Conservation (phyloP, 2,888 invertebrate species). For the Allolobophora icterica region DNA sequence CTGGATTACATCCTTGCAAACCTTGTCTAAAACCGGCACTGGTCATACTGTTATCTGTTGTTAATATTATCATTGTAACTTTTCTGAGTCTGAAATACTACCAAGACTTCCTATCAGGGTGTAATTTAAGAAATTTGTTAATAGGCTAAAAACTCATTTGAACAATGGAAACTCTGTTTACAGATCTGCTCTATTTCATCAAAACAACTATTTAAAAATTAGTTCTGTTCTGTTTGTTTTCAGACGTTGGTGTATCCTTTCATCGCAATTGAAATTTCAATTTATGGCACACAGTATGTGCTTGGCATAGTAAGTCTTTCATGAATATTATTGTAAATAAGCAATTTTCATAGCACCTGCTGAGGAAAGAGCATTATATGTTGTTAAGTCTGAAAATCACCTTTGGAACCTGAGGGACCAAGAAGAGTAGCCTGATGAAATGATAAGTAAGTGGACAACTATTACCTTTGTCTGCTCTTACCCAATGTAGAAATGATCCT, state of each 20-base stretch:
- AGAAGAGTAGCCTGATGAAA: neutral
- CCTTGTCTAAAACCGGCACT: too few species aligned
- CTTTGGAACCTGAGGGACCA: neutral
- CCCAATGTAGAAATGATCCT: too few species aligned
- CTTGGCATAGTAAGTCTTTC: slow-evolving; percentile 7
- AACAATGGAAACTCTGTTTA: neutral
- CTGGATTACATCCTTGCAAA: too few species aligned
- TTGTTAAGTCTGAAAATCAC: neutral
- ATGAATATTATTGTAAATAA: neutral
- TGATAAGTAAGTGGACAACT: neutral
- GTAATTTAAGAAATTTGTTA: neutral
- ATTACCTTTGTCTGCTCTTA: too few species aligned
- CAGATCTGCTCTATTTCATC: neutral
- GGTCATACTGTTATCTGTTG: too few species aligned
- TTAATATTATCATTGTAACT: too few species aligned
- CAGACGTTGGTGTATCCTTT: slow-evolving; percentile 13
- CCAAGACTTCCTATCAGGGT: neutral
- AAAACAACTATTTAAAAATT: neutral
- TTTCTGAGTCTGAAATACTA: too few species aligned
- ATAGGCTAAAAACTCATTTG: neutral
- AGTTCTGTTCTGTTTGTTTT: neutral
- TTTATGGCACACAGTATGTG: neutral
- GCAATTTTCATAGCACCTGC: neutral
- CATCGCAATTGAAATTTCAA: neutral
- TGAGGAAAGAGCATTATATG: neutral